Evolutionary conservation across 2,888 invertebrate genomes (phyloP), one percentile per base, ranked within the genome.

Genomic region (Amiota mariae): DNA sequence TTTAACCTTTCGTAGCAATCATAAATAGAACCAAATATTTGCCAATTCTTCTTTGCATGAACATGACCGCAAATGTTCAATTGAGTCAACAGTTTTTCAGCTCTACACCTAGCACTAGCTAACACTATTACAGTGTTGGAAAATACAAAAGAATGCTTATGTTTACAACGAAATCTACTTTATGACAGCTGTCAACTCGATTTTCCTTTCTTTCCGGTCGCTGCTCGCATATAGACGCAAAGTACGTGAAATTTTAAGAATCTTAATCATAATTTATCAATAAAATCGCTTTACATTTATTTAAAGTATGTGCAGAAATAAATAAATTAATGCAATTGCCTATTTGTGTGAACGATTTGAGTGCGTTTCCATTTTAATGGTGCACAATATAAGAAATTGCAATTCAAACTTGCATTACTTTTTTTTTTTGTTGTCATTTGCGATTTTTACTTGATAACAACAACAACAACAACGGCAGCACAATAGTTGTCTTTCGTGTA

Each of bases 141-240:
- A 59, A 59, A 20, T 11, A 1, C 18, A 18, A 10, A 18, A 9
- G 18, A 11, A 24, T 24, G 36, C 24, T 6, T 36, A 36, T 63
- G 36, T 63, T 63, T 63, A 63, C 63, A 63, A 9, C 13, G 8
- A 63, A 13, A 36, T 13, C 8, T 46, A 2, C 63, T 63, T 46
- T 9, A n/a, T 76, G 81, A 81, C 84, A 82, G 79, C 79, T 81
- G 79, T 80, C 79, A 80, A 72, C 77, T 80, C 74, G 77, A 77
- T 82, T 84, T 87, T 87, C 85, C 84, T 89, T 89, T 89, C 88
- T 89, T 89, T 89, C 90, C 89, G 90, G 90, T 89, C 86, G 84
- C 84, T 82, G 87, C 83, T 83, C 78, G 80, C 83, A 77, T 82
- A 78, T 88, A 88, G 87, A 87, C 87, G 86, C 85, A 87, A 89